Percentiles rank a stretch among this genome's conserved stretches.
phyloP scores from a whole-genome alignment of 1,140 invertebrate genomes.

The Drosophila lini region DNA sequence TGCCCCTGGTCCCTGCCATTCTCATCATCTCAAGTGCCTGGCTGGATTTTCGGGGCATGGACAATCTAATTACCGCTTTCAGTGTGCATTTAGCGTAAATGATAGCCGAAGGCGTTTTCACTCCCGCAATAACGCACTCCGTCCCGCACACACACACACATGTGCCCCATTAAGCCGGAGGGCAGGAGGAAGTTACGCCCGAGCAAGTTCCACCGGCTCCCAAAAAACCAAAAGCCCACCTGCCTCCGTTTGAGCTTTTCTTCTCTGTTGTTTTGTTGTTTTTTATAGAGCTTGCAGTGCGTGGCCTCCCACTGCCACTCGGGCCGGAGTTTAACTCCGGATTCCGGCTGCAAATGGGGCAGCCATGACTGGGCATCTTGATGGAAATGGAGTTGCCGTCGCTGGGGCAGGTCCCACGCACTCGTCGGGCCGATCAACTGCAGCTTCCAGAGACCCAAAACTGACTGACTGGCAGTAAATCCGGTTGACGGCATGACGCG shows the following conservation, averaged over 20 bases:
- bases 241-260: conserved; percentile 40
- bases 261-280: conserved; percentile 14
- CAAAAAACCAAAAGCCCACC: conserved; percentile 46
- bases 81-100: conserved; percentile 77
- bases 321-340: conserved; percentile 9
- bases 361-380: conserved; percentile 67
- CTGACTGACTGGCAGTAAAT: conserved; percentile 25
- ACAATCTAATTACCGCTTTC: conserved; percentile 74
- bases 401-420: conserved; percentile 64
- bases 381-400: conserved; percentile 45
- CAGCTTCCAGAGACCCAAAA: conserved; percentile 27
- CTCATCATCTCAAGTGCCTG: conserved; percentile 32
- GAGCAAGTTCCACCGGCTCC: conserved; percentile 38
- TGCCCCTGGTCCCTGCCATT: conserved; percentile 1
- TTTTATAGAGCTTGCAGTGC: conserved; percentile 42
- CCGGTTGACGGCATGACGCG: conserved; percentile 57
- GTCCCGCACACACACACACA: conserved; percentile 37
- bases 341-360: conserved; percentile 22
- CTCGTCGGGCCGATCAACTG: conserved; percentile 52
- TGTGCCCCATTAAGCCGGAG: conserved; percentile 45
- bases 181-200: conserved; percentile 54
- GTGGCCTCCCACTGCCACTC: conserved; percentile 58
- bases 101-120: conserved; percentile 44
- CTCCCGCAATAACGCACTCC: conserved; percentile 17
- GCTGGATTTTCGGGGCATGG: conserved; percentile 62